Evolutionary conservation across 2,113 vertebrate species (phyloP), one percentile per base, ranked within the genome.

Genomic region (Pontoporia blainvillei): DNA sequence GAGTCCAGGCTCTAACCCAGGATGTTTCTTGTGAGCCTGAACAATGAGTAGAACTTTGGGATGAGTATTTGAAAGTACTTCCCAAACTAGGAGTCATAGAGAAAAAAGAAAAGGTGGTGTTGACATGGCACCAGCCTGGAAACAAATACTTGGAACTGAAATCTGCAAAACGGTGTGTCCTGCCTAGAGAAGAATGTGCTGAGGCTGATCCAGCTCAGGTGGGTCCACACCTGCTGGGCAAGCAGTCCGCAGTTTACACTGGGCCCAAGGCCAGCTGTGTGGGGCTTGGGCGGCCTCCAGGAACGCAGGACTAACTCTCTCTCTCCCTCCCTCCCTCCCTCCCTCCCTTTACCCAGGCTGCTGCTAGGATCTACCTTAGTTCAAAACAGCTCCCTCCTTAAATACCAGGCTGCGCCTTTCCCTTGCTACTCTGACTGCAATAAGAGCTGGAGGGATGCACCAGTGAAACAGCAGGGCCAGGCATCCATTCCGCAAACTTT

Each of bases 61-160:
- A 23, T 20, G 57, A 72, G 61, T 54, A 46, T 78, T 76, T 78
- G 39, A 87, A 96, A 91, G 44, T 31, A 7, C 29, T 69, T 89
- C 78, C 78, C 61, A 31, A 86, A 66, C 52, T 39, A n/a, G 1
- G 73, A 72, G 15, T 86, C 85, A 78, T 12, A 73, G 78, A 69
- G 36, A 34, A 84, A 69, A 89, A 66, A 39, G 34, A 62, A 85
- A 94, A 90, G 25, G 20, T 59, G 59, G 7, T 20, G 15, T 15
- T 75, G 46, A 79, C 54, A 29, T 0, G 11, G 59, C 6, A 62
- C 17, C 62, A n/a, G 69, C 52, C 27, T 82, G 57, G 78, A 27
- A 91, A 91, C 34, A 84, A 88, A 71, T 54, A 54, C 25, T 71
- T 81, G 86, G 94, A 95, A 57, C 39, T 18, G 57, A 79, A 96